phyloP scores from a whole-genome alignment of 2,888 invertebrate genomes.

The Esperia sulphurella region DNA sequence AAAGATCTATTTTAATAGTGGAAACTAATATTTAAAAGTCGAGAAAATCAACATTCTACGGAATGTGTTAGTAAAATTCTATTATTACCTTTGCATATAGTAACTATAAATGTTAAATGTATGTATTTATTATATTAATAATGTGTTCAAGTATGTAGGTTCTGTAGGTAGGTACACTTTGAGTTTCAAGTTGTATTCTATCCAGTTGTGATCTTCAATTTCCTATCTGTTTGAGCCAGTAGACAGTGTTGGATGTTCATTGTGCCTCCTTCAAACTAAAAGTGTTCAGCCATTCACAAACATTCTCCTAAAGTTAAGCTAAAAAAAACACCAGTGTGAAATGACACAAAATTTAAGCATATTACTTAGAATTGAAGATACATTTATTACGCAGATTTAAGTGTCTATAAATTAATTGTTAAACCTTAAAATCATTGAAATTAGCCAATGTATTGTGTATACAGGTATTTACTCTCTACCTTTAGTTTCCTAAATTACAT shows the following conservation, averaged over 20 bases:
- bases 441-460: no score
- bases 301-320: neutral
- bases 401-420: no score
- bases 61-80: neutral
- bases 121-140: neutral
- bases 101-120: neutral
- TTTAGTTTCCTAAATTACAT: no score
- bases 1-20: neutral
- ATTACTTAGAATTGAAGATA: no score
- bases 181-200: slow-evolving; percentile 23
- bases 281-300: slow-evolving; percentile 37
- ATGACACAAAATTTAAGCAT: no score
- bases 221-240: slow-evolving; percentile 30
- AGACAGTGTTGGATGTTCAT: slow-evolving; percentile 42
- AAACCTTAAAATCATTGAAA: no score
- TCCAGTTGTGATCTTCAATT: slow-evolving; percentile 21
- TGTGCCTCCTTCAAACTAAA: slow-evolving; percentile 37
- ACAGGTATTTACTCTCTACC: no score
- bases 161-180: slow-evolving; percentile 8
- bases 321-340: no score
- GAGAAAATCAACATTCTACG: neutral
- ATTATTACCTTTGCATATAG: slow-evolving; percentile 1
- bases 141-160: neutral
- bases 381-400: no score
- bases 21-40: no score